Base-by-base conservation (phyloP, 2,888 invertebrate genomes). In the Lasioglossum morio region DNA sequence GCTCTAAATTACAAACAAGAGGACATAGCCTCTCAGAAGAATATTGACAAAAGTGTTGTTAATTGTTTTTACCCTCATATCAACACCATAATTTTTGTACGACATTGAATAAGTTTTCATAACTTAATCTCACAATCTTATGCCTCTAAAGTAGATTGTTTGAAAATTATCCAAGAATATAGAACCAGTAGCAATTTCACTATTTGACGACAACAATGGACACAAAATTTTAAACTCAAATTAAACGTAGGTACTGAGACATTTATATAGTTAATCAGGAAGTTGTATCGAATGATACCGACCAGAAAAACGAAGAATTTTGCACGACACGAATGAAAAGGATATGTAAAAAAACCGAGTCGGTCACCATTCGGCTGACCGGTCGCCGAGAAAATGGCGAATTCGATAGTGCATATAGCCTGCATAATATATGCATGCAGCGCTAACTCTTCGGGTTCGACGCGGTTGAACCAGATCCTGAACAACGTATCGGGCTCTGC, bases 371-470 rank as follows among this genome's bases (percentile, higher is more conserved):
- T 60, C 66, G 46, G 30, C 27, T 30, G n/a, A 46, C 60, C n/a
- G 3, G 34, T 1, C 40, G 5, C 69, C n/a, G 40, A 10, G 7
- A 60, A n/a, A 66, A 79, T 48, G n/a, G 27, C 40, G 66, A 78
- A 81, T 86, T 81, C 46, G 27, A 57, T 23, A 48, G 63, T 30
- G 23, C 34, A n/a, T 12, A 34, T 63, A 57, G 48, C 43, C 72
- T 72, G 60, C 73, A 74, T 86, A 79, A 86, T 81, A n/a, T 70
- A 86, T 85, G 81, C 86, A 85, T 79, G 48, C 77, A 77, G 48
- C 37, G 27, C n/a, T 79, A 86, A 86, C 82, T 84, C 69, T 86
- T 84, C 73, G 69, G 27, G 27, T 72, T 85, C 74, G 79, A 72
- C 66, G 79, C 77, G 70, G 46, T 34, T 73, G 70, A 84, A 74